phyloP scores from a whole-genome alignment of 2,113 vertebrate species.

The Semicossyphus pulcher region DNA sequence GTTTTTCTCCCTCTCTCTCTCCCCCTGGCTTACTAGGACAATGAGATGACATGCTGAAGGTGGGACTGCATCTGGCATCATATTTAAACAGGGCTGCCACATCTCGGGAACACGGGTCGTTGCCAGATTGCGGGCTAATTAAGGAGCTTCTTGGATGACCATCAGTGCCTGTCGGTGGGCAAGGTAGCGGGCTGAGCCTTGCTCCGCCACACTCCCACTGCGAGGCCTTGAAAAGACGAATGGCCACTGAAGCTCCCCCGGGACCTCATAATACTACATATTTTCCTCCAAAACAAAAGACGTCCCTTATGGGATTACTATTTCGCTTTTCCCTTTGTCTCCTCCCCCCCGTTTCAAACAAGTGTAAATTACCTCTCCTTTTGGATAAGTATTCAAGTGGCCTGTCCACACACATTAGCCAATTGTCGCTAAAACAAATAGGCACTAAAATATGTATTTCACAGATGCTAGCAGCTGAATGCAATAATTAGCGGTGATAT shows the following conservation, averaged over 20 bases:
- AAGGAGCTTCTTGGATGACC: constrained; percentile 88
- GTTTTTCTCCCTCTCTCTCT: constrained; percentile 65
- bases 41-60: constrained; percentile 85
- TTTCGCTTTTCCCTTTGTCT: constrained; percentile 60
- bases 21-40: constrained; percentile 79
- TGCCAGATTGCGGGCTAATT: constrained; percentile 88
- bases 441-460: constrained; percentile 72
- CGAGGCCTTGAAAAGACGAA: constrained; percentile 83
- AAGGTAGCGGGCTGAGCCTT: constrained; percentile 80
- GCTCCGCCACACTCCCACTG: constrained; percentile 79
- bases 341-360: constrained; percentile 69
- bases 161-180: constrained; percentile 85
- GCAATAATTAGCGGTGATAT: constrained; percentile 68
- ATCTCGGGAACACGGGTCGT: constrained; percentile 83
- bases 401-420: constrained; percentile 72
- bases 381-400: constrained; percentile 67
- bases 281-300: constrained; percentile 80
- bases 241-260: constrained; percentile 76
- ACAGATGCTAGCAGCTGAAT: constrained; percentile 68
- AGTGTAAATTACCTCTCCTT: constrained; percentile 76
- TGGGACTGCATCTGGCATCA: constrained; percentile 86
- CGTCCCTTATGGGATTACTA: constrained; percentile 70
- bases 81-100: constrained; percentile 84
- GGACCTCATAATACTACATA: constrained; percentile 80
- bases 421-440: constrained; percentile 72